Evolutionary conservation across 2,113 vertebrate genomes (phyloP), one percentile per base, ranked within the genome.

Genomic region (Orientallactaga bullata): DNA sequence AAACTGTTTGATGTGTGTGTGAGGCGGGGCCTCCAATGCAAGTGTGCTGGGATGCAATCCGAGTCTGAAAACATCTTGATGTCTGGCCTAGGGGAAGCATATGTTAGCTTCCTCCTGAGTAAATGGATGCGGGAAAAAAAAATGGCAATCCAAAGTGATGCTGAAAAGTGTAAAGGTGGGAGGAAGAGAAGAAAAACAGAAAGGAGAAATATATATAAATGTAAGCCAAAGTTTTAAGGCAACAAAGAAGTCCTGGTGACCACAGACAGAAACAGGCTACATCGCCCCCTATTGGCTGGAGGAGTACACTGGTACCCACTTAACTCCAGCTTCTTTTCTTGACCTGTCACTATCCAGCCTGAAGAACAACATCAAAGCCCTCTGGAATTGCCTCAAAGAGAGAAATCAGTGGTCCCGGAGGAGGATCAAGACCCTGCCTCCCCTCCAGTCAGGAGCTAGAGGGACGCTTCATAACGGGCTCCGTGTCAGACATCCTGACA

Each of bases 261-360:
- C 1, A 55, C 61, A 24, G 42, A 23, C 47, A 79, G 93, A 80
- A 66, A 47, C 71, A 60, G 90, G 63, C n/a, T 42, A 47, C 77
- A 90, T 68, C 66, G 39, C 95, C 96, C 95, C 94, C 95, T 96
- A 23, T 94, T 92, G 97, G 92, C 71, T 79, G 95, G 95, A 90
- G 95, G 97, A 85, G 94, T 95, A 12, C 71, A 11, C 7, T 2
- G 3, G 17, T 16, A 72, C 55, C 72, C 47, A 6, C 47, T 30
- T 0, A 39, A 37, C 51, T 26, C 15, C 1, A 60, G 72, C 82
- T 73, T 72, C 81, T 1, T 30, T 85, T 66, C 63, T 30, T n/a
- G 66, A 85, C 39, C 77, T 73, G 72, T 87, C 68, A 26, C 37
- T n/a, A 63, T 85, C 51, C 39, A 63, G 39, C 11, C 7, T 65